Evolutionary conservation across 2,888 invertebrate genomes (phyloP), one percentile per base, ranked within the genome.

Genomic region (Xestoiulus laeticollis): DNA sequence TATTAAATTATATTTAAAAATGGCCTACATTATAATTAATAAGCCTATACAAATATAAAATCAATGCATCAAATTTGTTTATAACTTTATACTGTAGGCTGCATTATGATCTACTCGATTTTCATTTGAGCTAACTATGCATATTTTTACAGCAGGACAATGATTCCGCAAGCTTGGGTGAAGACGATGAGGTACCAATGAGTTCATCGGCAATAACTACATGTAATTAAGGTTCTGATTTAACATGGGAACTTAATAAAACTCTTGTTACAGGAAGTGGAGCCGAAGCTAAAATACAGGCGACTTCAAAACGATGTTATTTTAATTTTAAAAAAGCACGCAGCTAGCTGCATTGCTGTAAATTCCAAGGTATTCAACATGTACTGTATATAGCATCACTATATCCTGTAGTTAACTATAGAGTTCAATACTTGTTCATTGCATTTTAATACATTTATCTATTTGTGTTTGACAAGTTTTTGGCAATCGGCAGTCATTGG

Each of bases 401-500:
- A 19, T 26, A n/a, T 87, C 19, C 32, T 87, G 85, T n/a, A 16
- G 22, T 85, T 44, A 38, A 38, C 44, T 43, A 5, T 22, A 16
- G 33, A 32, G 16, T n/a, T 38, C 26, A 38, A 84, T 84, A 16
- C 38, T 84, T 33, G 30, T 3, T n/a, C 44, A 26, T 68, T 85
- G 43, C n/a, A 30, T 4, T 83, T 87, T 38, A n/a, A 8, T 87
- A 12, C 85, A 88, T 85, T 84, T 90, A 91, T 92, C 86, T 90
- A 16, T n/a, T 59, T n/a, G n/a, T n/a, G 59, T n/a, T 59, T n/a
- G 19, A 1, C 59, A 59, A 96, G 96, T 98, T 98, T 92, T 94
- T 98, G 87, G 97, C 97, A 90, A 93, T 99, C 89, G 99, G 98
- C 38, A 97, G 98, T 19, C 96, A 96, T 91, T 96, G 96, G 95